Evolutionary conservation across 2,888 invertebrate species (phyloP).

Genomic region (Eupsilia transversa): DNA sequence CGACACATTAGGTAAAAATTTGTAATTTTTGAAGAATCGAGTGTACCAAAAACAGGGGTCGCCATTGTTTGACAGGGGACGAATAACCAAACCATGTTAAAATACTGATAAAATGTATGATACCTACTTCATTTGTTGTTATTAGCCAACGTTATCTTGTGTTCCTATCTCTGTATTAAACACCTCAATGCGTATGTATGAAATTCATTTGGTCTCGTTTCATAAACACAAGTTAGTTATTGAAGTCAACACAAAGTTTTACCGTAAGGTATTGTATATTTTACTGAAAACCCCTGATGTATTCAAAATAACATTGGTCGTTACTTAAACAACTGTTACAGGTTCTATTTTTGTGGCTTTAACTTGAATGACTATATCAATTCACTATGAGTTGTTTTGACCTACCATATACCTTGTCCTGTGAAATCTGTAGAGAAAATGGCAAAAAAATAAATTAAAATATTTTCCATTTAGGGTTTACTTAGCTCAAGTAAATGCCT

Average conservation of each 20-base stretch:
- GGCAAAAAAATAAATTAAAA: constrained; percentile 37
- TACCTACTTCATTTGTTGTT: constrained; percentile 73
- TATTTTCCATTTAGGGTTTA: constrained; percentile 71
- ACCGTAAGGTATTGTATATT: constrained; percentile 62
- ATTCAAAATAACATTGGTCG: not conserved
- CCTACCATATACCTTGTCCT: constrained; percentile 16
- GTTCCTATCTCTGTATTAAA: constrained; percentile 60
- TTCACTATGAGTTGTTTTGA: constrained; percentile 35
- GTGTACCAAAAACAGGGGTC: constrained; percentile 83
- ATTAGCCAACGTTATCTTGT: constrained; percentile 72
- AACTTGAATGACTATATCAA: constrained; percentile 8
- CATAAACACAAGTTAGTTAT: constrained; percentile 53
- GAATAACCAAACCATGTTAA: constrained; percentile 68
- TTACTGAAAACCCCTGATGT: constrained; percentile 36
- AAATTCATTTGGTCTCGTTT: constrained; percentile 59
- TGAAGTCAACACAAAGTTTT: constrained; percentile 62
- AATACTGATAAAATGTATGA: constrained; percentile 67
- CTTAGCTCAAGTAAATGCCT: constrained; percentile 73
- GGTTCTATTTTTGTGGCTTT: constrained; percentile 13
- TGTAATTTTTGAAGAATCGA: constrained; percentile 73
- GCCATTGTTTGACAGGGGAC: constrained; percentile 89
- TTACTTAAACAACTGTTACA: not conserved
- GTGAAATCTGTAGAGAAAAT: constrained; percentile 17
- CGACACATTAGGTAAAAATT: constrained; percentile 88
- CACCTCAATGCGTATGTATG: constrained; percentile 57